Evolutionary conservation across 2,113 vertebrate genomes (phyloP), one percentile per base, ranked within the genome.

Genomic region (Myotis brandtii): DNA sequence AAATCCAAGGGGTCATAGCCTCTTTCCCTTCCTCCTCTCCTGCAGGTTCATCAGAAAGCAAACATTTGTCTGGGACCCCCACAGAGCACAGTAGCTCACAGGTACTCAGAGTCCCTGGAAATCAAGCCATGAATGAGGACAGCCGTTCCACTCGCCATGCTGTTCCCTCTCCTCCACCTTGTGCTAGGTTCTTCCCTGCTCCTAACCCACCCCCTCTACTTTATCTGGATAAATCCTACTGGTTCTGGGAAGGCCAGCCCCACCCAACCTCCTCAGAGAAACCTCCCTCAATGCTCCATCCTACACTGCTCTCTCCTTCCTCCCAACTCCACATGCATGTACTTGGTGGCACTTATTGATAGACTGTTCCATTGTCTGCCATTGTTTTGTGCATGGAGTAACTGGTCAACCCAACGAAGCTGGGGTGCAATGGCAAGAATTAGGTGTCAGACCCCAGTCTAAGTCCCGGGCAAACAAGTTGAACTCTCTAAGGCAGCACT

Each of bases 81-180:
- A 21, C 23, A 3, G 1, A 1, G 40, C 1, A 23, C 5, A 30
- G 43, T 34, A 43, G 64, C 40, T 72, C 21, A 14, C 37, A 50
- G 83, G 10, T 13, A 59, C 40, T 50, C 30, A 37, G 80, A 91
- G 50, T 37, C 34, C 12, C 77, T 72, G 50, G 25, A 54, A 64
- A 48, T 32, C 6, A 20, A 56, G 43, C 18, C 72, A 9, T 0
- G 4, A 27, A 14, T 1, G 11, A 32, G 9, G 25, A 5, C 10
- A 30, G 9, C n/a, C n/a, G n/a, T 56, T 5, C n/a, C 0, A 8
- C 6, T 46, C 1, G 0, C 25, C 25, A 0, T 2, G 8, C 0
- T 9, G 16, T 14, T 46, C 30, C 32, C 43, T 6, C 1, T 0
- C 12, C 4, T 8, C 13, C 1, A 12, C 27, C 4, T 48, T 11